Evolutionary conservation across 2,113 vertebrate genomes (phyloP).

Genomic region (Neolamprologus caudopunctatus): DNA sequence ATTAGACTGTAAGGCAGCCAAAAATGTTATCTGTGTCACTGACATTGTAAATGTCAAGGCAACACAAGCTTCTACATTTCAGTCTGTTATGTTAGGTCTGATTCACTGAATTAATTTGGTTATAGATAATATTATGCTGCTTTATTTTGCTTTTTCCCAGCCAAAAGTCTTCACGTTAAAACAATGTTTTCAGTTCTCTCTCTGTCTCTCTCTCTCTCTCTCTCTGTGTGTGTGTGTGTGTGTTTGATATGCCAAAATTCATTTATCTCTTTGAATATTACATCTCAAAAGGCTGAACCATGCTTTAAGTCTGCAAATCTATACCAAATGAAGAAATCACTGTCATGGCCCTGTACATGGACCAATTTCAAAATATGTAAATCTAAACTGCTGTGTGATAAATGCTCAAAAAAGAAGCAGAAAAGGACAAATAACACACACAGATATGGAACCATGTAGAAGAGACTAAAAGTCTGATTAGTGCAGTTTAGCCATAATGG

Average conservation of each 20-base stretch:
- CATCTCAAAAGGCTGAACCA: neutral
- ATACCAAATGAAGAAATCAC: neutral
- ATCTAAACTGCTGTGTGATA: neutral
- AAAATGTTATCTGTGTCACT: neutral
- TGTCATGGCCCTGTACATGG: neutral
- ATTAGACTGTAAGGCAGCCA: neutral
- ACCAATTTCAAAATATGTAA: neutral
- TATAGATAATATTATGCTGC: slow-evolving; percentile 6
- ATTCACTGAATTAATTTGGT: slow-evolving; percentile 20
- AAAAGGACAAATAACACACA: neutral
- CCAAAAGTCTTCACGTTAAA: neutral
- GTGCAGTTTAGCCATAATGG: neutral
- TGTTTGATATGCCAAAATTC: neutral
- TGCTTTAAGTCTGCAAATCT: neutral
- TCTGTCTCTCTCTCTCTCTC: too few relatives aligned
- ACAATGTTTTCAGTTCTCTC: neutral
- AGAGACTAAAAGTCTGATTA: neutral
- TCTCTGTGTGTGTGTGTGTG: neutral
- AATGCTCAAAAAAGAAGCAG: neutral
- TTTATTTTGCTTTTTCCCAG: neutral
- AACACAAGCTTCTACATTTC: neutral
- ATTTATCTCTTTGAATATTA: neutral
- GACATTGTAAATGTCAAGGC: slow-evolving; percentile 34
- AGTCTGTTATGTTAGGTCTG: neutral
- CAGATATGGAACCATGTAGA: neutral